phyloP scores from a whole-genome alignment of 2,888 invertebrate genomes.

The Nezara viridula region DNA sequence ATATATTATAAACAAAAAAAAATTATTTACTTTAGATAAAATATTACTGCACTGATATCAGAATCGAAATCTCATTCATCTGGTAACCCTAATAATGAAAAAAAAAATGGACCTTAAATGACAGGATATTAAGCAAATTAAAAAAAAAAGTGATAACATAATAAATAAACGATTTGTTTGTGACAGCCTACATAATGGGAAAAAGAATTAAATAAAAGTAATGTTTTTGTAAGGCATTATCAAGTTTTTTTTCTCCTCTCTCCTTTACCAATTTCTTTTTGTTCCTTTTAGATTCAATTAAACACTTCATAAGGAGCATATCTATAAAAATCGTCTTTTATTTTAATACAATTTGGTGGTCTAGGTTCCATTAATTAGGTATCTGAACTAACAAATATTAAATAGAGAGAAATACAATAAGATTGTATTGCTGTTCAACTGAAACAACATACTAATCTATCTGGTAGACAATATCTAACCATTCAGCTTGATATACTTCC shows the following conservation, averaged over 20 bases:
- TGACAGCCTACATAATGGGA: conserved; percentile 55
- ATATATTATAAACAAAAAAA: neutral
- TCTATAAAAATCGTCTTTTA: neutral
- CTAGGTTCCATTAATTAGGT: too few relatives aligned
- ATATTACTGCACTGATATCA: neutral
- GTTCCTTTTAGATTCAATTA: neutral
- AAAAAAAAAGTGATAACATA: conserved; percentile 37
- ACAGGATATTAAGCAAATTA: conserved; percentile 20
- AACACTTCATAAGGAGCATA: neutral
- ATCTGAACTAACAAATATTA: too few relatives aligned
- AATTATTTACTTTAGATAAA: conserved; percentile 1
- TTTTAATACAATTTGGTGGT: too few relatives aligned
- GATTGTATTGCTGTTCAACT: too few relatives aligned
- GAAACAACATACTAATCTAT: too few relatives aligned
- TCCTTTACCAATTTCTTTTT: neutral
- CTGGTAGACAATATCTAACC: too few relatives aligned
- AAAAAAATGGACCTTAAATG: neutral
- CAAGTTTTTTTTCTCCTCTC: neutral
- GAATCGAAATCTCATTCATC: neutral
- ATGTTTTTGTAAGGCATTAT: conserved; percentile 50
- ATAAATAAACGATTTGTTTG: conserved; percentile 45
- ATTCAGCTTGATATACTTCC: too few relatives aligned
- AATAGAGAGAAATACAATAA: too few relatives aligned
- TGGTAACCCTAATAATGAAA: conserved; percentile 50
- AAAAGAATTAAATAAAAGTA: conserved; percentile 58